Percentiles rank a stretch among this genome's conserved stretches.
phyloP scores from a whole-genome alignment of 2,113 vertebrate genomes.

The Apteryx mantelli region DNA sequence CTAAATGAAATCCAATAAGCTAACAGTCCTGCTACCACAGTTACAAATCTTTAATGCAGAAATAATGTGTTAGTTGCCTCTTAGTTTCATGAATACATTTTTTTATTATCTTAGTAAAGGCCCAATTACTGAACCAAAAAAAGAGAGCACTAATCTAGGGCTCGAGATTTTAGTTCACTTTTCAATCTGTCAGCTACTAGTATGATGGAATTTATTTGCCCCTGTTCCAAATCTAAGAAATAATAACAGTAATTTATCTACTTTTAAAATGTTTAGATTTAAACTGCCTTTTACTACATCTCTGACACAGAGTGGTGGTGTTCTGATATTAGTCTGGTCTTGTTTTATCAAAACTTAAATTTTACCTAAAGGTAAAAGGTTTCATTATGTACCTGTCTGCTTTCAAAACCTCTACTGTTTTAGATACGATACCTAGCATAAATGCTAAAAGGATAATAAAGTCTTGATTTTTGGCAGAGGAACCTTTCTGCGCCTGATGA shows the following conservation, averaged over 20 bases:
- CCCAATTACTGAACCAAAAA: neutral
- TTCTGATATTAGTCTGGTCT: neutral
- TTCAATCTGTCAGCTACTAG: neutral
- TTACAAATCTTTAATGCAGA: conserved; percentile 1
- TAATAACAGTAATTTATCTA: neutral
- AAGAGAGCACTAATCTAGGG: neutral
- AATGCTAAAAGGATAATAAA: neutral
- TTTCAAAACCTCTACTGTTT: neutral
- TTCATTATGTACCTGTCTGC: neutral
- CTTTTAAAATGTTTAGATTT: neutral
- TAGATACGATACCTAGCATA: neutral
- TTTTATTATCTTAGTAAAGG: neutral
- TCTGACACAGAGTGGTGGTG: neutral
- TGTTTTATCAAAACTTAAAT: neutral
- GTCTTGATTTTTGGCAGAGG: neutral
- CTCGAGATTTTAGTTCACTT: neutral
- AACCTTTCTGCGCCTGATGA: neutral
- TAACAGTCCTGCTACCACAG: neutral
- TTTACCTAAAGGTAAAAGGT: neutral
- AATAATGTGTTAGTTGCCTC: neutral
- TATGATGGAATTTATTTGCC: neutral
- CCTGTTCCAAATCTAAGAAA: neutral
- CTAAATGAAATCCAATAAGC: conserved; percentile 1
- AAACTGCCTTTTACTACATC: neutral
- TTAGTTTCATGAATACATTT: neutral